These are phyloP conservation scores for Gorsachius goisagi DNA, from an alignment of 2,113 vertebrate genomes.

Conservation along the genomic window DNA sequence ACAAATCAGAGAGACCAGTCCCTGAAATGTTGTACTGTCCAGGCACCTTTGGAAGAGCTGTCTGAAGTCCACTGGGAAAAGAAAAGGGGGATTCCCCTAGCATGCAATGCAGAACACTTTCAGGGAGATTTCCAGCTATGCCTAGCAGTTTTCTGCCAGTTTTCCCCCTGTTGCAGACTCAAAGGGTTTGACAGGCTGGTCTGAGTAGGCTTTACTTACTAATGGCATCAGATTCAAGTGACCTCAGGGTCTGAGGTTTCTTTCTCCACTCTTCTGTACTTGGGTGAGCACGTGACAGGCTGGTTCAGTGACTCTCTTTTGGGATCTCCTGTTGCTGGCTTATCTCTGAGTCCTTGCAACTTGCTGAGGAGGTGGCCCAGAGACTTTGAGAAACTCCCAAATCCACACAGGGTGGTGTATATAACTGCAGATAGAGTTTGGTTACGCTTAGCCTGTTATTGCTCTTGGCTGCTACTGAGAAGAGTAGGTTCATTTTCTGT, in stretches of 20 bases:
- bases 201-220: not conserved
- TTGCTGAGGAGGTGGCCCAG: not conserved
- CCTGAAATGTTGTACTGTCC: not conserved
- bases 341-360: not conserved
- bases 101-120: not conserved
- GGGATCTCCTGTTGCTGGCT: not conserved
- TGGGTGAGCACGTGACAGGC: not conserved
- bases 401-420: fast-evolving
- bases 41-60: not conserved
- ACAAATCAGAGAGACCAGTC: not conserved
- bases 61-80: not conserved
- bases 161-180: fast-evolving
- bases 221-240: not conserved
- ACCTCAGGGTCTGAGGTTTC: not conserved
- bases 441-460: not conserved
- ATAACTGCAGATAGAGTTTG: not conserved
- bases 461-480: not conserved
- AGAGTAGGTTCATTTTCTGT: not conserved
- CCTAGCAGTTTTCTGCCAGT: not conserved
- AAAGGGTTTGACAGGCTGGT: not conserved
- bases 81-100: not conserved
- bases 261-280: not conserved
- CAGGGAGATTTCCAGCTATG: not conserved
- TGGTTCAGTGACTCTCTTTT: not conserved
- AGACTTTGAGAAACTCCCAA: not conserved